Conservation (phyloP, 2,888 invertebrate species). For the Lithophane socia region DNA sequence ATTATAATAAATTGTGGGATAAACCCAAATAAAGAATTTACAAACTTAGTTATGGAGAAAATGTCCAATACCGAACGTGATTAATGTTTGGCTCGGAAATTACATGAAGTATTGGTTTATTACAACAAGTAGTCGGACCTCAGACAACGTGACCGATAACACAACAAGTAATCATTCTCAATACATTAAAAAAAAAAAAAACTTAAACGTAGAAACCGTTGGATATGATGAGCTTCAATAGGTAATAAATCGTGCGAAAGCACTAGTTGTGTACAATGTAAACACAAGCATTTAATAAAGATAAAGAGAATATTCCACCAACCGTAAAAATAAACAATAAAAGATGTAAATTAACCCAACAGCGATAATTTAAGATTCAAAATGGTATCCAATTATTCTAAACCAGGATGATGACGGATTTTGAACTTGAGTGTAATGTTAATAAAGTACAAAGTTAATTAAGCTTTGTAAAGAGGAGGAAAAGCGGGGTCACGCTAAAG, state of each 20-base stretch:
- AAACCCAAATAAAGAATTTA: slow-evolving; percentile 35
- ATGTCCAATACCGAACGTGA: slow-evolving; percentile 23
- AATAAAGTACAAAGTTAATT: slow-evolving; percentile 54
- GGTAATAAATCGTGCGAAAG: slow-evolving; percentile 16
- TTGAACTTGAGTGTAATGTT: slow-evolving; percentile 44
- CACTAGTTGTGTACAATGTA: slow-evolving; percentile 16
- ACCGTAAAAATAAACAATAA: slow-evolving; percentile 36
- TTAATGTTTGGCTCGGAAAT: slow-evolving; percentile 12
- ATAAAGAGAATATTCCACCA: slow-evolving; percentile 29
- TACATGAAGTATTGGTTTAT: slow-evolving; percentile 10
- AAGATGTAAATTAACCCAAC: slow-evolving; percentile 22
- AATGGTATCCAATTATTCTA: slow-evolving; percentile 27
- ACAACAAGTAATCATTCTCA: slow-evolving; percentile 21
- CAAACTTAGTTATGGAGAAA: slow-evolving; percentile 14
- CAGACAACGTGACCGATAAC: slow-evolving; percentile 32
- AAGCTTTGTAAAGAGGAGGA: slow-evolving; percentile 53
- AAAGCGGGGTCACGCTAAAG: slow-evolving; percentile 79
- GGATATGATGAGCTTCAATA: slow-evolving; percentile 23
- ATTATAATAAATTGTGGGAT: slow-evolving; percentile 44
- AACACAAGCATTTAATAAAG: slow-evolving; percentile 18
- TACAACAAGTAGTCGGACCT: slow-evolving; percentile 9
- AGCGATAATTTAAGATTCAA: slow-evolving; percentile 26
- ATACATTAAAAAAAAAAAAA: slow-evolving; percentile 32
- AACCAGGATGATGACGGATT: slow-evolving; percentile 27
- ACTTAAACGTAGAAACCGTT: slow-evolving; percentile 46